Evolutionary conservation across 2,113 vertebrate genomes (phyloP), one percentile per base, ranked within the genome.

Genomic region (Phoenicopterus ruber): DNA sequence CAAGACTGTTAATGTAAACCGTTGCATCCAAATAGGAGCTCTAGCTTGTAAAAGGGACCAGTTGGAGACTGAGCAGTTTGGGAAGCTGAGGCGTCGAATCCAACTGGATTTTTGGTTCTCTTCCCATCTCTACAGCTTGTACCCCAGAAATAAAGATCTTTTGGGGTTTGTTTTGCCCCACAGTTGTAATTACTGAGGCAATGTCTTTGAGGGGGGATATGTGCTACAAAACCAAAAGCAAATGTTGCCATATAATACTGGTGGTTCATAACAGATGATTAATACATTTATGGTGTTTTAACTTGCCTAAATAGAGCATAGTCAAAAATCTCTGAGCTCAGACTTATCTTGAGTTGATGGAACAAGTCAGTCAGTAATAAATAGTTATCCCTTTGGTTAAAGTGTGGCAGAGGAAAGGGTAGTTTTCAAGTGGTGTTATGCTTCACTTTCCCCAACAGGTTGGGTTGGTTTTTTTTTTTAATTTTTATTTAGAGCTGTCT

Each of bases 151-250:
- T 42, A 34, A 80, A 69, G 49, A 34, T 2, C 8, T n/a, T 32
- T 5, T 0, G 3, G 11, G 3, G 7, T 5, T 76, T 46, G 20
- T 69, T 59, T 86, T 72, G 21, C 17, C 8, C 11, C 36, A 9
- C 2, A 1, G 3, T 17, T 63, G 16, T 26, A 49, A 49, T 58
- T 67, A 66, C 18, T 29, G 28, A 65, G 47, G 21, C 13, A 61
- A 17, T 32, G 2, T 20, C 8, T 38, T 44, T 31, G 16, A 9
- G 17, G 8, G 8, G 3, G 2, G 4, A 7, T 7, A 2, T 8
- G 14, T 71, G 14, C n/a, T 57, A 29, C 47, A 85, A 82, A 62
- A 46, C 2, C 7, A n/a, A 49, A 72, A 63, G 14, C 29, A 71
- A 89, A 49, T 1, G 76, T 63, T 86, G 15, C 36, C 14, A 6